Base-by-base conservation (phyloP, 2,797 vertebrate genomes). In the Coluber constrictor region DNA sequence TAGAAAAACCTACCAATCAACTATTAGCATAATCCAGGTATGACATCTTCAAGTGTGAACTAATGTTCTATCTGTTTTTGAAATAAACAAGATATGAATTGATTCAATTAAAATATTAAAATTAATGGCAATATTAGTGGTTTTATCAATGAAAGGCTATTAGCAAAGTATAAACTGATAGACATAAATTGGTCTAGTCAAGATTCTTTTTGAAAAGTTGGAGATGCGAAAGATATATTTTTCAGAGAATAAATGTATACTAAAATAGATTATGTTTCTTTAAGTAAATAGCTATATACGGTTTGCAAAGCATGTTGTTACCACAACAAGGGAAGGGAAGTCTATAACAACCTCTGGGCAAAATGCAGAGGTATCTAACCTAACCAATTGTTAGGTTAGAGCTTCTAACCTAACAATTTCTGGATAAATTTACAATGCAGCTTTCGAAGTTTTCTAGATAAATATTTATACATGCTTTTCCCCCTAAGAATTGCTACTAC, bases 401-500 rank as follows among this genome's bases (percentile, higher is more conserved):
- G 12, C 63, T 66, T 66, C 29, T 29, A n/a, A n/a, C 5, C 12
- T 66, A 74, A 7, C 66, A 18, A 74, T 18, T 91, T 61, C 27
- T 61, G 66, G 23, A 27, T 11, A 86, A 79, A 83, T 56, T 90
- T 88, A 61, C 8, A 88, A 88, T 74, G 27, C n/a, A 8, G 10
- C 27, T 59, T 60, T n/a, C 29, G 5, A 92, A 66, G 0, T 13
- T 23, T 29, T 87, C 83, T 11, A 0, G 1, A 1, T 0, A 29
- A 91, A 2, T 0, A 6, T 86, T 59, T 86, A 7, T 32, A 92
- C 1, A 15, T 4, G 56, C 51, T 20, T 55, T 60, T 3, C 18
- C 5, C 1, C n/a, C 12, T 9, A 20, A 74, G 32, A 5, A 43
- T 88, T 59, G 15, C 51, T 74, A 83, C 56, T 1, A 20, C n/a